A percentile compares a stretch with the other conserved stretches of the same genome.
Conservation (phyloP, 2,113 vertebrate genomes). For the Promerops cafer region DNA sequence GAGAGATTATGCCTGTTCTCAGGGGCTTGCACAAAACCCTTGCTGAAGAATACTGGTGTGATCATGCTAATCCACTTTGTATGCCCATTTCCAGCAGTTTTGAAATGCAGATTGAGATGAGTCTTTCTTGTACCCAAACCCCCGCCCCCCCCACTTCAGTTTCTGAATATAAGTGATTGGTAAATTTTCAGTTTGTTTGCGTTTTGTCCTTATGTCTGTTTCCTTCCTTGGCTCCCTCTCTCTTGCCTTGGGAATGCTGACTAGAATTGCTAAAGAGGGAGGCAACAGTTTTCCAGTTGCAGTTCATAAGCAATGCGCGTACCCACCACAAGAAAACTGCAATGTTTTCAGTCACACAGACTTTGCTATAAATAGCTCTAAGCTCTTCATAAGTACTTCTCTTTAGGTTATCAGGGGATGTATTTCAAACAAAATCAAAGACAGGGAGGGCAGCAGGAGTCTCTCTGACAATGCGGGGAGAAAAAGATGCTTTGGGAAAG, state of each 20-base stretch:
- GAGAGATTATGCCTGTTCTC: not conserved
- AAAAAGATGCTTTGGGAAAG: not conserved
- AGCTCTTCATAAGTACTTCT: not conserved
- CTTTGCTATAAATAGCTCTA: conserved; percentile 50
- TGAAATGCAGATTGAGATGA: not conserved
- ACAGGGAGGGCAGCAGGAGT: not conserved
- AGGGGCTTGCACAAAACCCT: not conserved
- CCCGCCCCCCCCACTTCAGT: not conserved
- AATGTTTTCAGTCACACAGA: conserved; percentile 23
- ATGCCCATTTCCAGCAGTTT: conserved; percentile 13
- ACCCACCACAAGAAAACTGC: conserved; percentile 19
- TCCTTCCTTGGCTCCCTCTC: conserved; percentile 10
- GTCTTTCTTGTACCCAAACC: not conserved
- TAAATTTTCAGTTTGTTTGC: conserved; percentile 57
- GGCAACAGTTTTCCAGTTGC: conserved; percentile 21
- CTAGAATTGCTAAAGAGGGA: conserved; percentile 29
- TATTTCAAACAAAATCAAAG: not conserved
- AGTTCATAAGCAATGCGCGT: not conserved
- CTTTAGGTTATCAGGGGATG: conserved; percentile 2
- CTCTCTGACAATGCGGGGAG: not conserved
- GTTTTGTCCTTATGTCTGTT: conserved; percentile 31
- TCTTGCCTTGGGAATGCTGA: not conserved
- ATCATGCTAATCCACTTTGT: not conserved
- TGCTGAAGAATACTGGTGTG: not conserved
- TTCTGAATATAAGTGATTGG: conserved; percentile 1